phyloP scores from a whole-genome alignment of 2,888 invertebrate species.

The Atherix ibis region DNA sequence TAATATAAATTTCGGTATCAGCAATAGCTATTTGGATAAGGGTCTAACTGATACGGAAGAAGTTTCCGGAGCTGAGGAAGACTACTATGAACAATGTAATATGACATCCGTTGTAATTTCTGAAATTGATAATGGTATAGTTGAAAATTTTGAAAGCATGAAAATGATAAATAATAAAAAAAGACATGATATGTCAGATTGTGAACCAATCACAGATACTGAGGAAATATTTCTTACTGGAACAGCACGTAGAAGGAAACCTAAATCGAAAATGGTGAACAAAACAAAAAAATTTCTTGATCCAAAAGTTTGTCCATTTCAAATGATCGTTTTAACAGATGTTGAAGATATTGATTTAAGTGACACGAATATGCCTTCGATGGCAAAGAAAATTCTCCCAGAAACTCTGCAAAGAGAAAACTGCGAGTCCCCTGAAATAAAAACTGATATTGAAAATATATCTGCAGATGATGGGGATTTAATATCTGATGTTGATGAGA shows the following conservation, averaged over 20 bases:
- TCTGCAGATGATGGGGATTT: conserved; percentile 26
- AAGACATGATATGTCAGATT: conserved; percentile 14
- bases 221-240: conserved; percentile 32
- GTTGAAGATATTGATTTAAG: conserved; percentile 32
- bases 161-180: conserved; percentile 16
- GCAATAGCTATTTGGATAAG: conserved; percentile 15
- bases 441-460: conserved; percentile 33
- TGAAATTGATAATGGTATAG: conserved; percentile 18
- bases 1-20: conserved; percentile 24
- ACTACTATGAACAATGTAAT: conserved; percentile 9
- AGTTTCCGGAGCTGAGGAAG: conserved; percentile 29
- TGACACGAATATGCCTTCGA: conserved; percentile 21
- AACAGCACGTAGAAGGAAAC: conserved; percentile 25
- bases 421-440: conserved; percentile 12
- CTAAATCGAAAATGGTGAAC: conserved; percentile 19
- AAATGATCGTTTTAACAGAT: conserved; percentile 21
- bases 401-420: background rate
- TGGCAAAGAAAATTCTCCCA: conserved; percentile 11
- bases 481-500: conserved; percentile 8
- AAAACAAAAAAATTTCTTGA: conserved; percentile 16
- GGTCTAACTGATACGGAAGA: conserved; percentile 29
- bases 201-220: conserved; percentile 34
- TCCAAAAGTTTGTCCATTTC: too few relatives aligned
- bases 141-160: conserved; percentile 15
- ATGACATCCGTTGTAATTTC: conserved; percentile 14